Percentiles rank a stretch among this genome's conserved stretches.
Conservation (phyloP, 1,140 invertebrate species). For the Triops cancriformis region DNA sequence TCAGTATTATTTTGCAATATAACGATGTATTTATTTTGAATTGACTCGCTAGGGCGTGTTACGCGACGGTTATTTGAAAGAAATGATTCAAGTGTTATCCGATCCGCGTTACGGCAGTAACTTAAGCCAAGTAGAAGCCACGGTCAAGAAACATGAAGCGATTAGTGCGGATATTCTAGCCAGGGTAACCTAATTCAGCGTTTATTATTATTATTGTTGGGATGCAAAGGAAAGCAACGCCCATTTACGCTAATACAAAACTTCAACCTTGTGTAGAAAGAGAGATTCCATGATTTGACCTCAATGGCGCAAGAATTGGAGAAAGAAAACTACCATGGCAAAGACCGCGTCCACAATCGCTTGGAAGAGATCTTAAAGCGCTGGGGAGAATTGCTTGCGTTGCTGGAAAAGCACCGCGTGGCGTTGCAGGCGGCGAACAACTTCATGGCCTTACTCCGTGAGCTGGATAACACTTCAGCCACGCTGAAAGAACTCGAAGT, state of each 20-base stretch:
- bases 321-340: conserved; percentile 81
- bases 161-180: conserved; percentile 94
- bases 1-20: too few relatives aligned
- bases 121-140: conserved; percentile 88
- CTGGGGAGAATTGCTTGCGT: conserved; percentile 75
- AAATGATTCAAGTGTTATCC: conserved; percentile 93
- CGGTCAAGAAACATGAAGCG: conserved; percentile 96
- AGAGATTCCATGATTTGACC: conserved; percentile 85
- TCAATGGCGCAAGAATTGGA: conserved; percentile 85
- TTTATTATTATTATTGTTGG: not conserved
- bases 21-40: too few relatives aligned
- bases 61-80: conserved; percentile 87
- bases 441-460: conserved; percentile 74
- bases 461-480: conserved; percentile 80
- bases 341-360: conserved; percentile 67
- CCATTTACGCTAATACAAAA: not conserved
- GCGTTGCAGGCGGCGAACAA: conserved; percentile 66
- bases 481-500: conserved; percentile 74
- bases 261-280: conserved; percentile 57
- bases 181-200: conserved; percentile 42
- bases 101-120: conserved; percentile 87
- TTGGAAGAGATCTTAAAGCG: conserved; percentile 78
- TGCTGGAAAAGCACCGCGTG: conserved; percentile 75
- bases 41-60: conserved; percentile 58
- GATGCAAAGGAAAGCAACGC: not conserved